phyloP scores from a whole-genome alignment of 2,797 vertebrate genomes.

The Tympanoctomys barrerae region DNA sequence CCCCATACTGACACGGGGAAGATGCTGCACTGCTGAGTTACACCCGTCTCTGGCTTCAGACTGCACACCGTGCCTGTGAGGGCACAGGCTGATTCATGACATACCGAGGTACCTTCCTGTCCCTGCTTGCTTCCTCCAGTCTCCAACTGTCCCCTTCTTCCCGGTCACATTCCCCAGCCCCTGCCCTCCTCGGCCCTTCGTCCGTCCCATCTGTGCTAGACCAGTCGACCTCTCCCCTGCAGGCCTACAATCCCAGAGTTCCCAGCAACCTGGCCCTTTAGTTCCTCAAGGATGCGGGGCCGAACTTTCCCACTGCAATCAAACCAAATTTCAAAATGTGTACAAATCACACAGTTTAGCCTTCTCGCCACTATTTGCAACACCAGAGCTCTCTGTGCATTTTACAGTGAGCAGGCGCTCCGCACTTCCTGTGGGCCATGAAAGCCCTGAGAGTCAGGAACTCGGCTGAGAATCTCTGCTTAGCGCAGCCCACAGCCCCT shows the following conservation, averaged over 20 bases:
- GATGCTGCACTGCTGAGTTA: background rate
- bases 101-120: background rate
- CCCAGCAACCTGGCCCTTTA: background rate
- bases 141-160: background rate
- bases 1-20: background rate
- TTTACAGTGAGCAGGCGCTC: background rate
- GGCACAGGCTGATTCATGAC: background rate
- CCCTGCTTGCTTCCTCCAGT: background rate
- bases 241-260: background rate
- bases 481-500: background rate
- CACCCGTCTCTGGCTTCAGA: background rate
- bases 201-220: background rate
- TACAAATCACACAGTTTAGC: background rate
- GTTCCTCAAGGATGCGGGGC: background rate
- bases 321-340: conserved; percentile 11
- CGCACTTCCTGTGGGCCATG: background rate
- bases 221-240: background rate
- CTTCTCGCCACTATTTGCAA: background rate
- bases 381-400: background rate
- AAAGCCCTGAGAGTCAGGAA: background rate
- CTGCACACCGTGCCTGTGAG: too few relatives aligned
- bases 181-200: background rate
- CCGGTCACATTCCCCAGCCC: background rate
- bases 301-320: background rate
- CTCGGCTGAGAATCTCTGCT: background rate